These are phyloP conservation scores for Eulemur mongoz DNA, from an alignment of 2,797 vertebrate genomes.

Conservation along the genomic window DNA sequence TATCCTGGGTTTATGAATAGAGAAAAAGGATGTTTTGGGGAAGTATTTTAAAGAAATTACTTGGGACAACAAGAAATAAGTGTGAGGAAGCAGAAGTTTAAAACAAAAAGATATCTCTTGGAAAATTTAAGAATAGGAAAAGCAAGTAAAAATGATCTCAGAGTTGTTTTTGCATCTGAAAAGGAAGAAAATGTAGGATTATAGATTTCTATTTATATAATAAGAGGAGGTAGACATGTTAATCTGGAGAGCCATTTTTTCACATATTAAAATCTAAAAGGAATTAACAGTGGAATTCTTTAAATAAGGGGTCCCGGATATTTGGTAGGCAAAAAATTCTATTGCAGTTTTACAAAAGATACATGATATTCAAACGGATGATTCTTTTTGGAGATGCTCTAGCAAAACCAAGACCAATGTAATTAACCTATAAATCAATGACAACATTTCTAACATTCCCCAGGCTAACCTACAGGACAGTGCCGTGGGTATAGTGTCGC, in stretches of 20 bases:
- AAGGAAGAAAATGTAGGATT: background rate
- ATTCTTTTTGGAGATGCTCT: background rate
- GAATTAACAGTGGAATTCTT: background rate
- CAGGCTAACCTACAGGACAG: background rate
- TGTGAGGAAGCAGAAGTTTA: background rate
- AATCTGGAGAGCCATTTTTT: background rate
- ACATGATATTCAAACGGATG: background rate
- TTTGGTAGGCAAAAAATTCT: background rate
- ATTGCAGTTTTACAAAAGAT: background rate
- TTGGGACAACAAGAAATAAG: background rate
- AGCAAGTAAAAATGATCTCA: slow-evolving; percentile 5
- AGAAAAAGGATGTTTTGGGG: background rate
- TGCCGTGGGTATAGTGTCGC: background rate
- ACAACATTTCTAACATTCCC: background rate
- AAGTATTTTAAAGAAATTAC: background rate
- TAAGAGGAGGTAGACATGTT: background rate
- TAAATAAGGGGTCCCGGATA: background rate
- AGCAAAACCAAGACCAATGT: background rate
- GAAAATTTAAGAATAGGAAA: background rate
- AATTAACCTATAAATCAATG: background rate
- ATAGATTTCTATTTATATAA: background rate
- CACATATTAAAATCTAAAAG: slow-evolving; percentile 9
- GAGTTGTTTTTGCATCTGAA: background rate
- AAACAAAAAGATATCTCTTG: background rate
- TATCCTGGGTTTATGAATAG: background rate